Base-by-base conservation (phyloP, 2,888 invertebrate species). In the Lasioglossum villosulum region DNA sequence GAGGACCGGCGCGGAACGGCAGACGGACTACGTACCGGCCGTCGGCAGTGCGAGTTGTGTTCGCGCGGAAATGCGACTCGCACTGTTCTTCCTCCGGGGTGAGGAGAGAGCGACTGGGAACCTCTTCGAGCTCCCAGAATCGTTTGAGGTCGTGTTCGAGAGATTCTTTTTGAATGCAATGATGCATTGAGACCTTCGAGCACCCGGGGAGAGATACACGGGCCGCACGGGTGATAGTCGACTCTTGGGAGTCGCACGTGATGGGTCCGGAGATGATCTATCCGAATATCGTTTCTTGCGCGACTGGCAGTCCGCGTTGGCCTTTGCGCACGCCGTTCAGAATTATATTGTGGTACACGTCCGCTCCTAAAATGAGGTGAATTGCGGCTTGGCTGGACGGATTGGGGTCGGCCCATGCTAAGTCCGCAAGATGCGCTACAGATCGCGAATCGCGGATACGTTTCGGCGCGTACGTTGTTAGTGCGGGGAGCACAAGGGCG, bases 201-300 rank as follows among this genome's bases (percentile, higher is more conserved):
- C 39, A 2, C 1, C 10, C 39, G 10, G 1, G 39, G 1, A 0
- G 0, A 0, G 8, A 10, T 10, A 8, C 1, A 39, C 39, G 10
- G 12, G 39, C 2, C 1, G 1, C 39, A 10, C 39, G 1, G 10
- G 0, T 3, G 39, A 0, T 10, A 1, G 1, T 8, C 10, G 39
- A 1, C 10, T 39, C 52, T 1, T 1, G 0, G 5, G 52, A 23
- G 0, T 39, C 0, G 10, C 52, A 19, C 23, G 23, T 16, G 52
- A n/a, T 59, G 10, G 59, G 59, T 23, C 59, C 59, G 59, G 59
- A 59, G 3, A 59, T 19, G 12, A 59, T 5, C 59, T 12, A 59
- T 2, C 59, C 59, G 10, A 59, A 59, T 1, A 27, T 10, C 4
- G 59, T 59, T 19, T 59, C 8, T 27, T 59, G 59, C 0, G 59